Evolutionary conservation across 2,888 invertebrate species (phyloP).

Genomic region (Herminia tarsipennalis): DNA sequence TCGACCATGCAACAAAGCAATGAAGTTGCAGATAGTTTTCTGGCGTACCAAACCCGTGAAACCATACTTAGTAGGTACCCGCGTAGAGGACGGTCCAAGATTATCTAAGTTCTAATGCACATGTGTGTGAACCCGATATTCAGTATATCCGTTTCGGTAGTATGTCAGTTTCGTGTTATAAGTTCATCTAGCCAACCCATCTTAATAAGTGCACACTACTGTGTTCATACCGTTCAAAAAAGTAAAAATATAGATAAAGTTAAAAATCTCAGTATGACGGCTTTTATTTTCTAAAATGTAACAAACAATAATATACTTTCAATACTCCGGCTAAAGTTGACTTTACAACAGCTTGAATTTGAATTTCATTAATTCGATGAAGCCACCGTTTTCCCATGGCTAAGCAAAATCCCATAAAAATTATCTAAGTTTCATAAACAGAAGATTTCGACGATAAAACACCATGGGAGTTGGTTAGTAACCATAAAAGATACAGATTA

Average conservation of each 20-base stretch:
- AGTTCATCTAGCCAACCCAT: not conserved
- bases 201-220: too few species aligned
- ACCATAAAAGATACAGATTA: constrained; percentile 41
- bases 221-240: not conserved
- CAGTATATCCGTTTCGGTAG: too few species aligned
- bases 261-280: constrained; percentile 4
- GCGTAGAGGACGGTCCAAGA: too few species aligned
- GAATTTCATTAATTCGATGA: constrained; percentile 42
- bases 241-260: constrained; percentile 1
- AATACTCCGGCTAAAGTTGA: not conserved
- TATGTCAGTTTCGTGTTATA: too few species aligned
- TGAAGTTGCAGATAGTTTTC: too few species aligned
- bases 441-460: constrained; percentile 53
- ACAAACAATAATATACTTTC: constrained; percentile 1
- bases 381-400: constrained; percentile 53
- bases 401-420: constrained; percentile 43
- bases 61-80: too few species aligned
- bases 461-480: constrained; percentile 50
- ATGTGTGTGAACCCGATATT: too few species aligned
- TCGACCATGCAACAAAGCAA: too few species aligned
- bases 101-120: too few species aligned
- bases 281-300: not conserved
- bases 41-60: too few species aligned
- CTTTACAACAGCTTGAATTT: not conserved
- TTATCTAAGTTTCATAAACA: constrained; percentile 56